Conservation (phyloP, 2,888 invertebrate species). For the Agonopterix arenella region DNA sequence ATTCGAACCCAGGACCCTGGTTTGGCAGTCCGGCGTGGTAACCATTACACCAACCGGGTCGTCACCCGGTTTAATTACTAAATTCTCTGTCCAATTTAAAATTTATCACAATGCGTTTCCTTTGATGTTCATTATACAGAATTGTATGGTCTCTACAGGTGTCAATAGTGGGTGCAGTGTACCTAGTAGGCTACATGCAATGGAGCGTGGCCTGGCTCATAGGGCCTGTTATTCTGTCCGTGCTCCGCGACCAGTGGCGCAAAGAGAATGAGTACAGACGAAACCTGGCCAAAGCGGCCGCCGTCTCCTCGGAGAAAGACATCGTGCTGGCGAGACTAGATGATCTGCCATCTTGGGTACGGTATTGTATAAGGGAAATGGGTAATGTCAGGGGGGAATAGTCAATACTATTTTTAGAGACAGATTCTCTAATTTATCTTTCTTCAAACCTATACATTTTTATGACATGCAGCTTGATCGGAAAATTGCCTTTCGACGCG, state of each 20-base stretch:
- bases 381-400: no score
- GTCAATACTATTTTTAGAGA: no score
- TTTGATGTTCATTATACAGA: background rate
- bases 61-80: no score
- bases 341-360: conserved; percentile 96
- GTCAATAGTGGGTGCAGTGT: conserved; percentile 84
- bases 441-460: no score
- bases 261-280: conserved; percentile 84
- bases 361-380: conserved; percentile 16
- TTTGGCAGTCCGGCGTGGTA: no score
- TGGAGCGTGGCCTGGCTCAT: conserved; percentile 94
- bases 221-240: conserved; percentile 85
- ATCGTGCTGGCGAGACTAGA: conserved; percentile 91
- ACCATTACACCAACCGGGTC: no score
- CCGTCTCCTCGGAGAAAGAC: conserved; percentile 88
- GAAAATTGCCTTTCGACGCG: no score
- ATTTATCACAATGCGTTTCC: no score
- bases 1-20: no score
- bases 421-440: no score
- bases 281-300: conserved; percentile 85
- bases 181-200: conserved; percentile 89
- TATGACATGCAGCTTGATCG: no score
- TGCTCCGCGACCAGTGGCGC: conserved; percentile 87
- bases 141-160: conserved; percentile 52
- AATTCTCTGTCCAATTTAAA: no score